Percentiles rank a stretch among this genome's conserved stretches.
phyloP scores from a whole-genome alignment of 2,888 invertebrate genomes.

The Marasmarcha lunaedactyla region DNA sequence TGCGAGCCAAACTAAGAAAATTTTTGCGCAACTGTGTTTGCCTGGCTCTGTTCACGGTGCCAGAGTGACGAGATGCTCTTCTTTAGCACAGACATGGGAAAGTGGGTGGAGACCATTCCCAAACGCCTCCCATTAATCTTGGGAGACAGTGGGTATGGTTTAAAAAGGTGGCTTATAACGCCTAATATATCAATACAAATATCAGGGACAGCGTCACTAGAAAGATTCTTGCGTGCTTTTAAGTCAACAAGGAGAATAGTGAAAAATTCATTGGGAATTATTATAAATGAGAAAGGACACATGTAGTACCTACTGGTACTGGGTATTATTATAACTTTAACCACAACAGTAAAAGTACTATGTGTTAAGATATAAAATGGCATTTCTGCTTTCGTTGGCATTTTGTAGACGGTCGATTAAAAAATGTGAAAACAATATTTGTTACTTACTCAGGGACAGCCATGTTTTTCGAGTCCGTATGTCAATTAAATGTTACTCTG shows the following conservation, averaged over 20 bases:
- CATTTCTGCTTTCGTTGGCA: too few species aligned
- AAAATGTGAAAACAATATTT: too few species aligned
- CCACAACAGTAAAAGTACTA: too few species aligned
- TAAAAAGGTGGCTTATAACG: constrained; percentile 8
- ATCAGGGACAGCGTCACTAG: constrained; percentile 6
- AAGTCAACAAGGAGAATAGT: constrained; percentile 8
- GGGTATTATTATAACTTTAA: too few species aligned
- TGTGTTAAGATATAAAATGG: too few species aligned
- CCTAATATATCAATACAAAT: constrained; percentile 8
- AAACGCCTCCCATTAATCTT: constrained; percentile 9
- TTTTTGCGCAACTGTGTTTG: constrained; percentile 10
- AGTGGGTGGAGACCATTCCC: constrained; percentile 11
- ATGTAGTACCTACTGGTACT: too few species aligned
- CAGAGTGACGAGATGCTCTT: constrained; percentile 9
- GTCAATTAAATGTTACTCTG: too few species aligned
- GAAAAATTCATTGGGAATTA: constrained; percentile 6
- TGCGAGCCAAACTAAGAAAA: constrained; percentile 8
- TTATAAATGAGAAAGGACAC: too few species aligned
- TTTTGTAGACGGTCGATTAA: too few species aligned
- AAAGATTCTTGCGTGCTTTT: constrained; percentile 10
- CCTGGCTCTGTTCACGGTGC: constrained; percentile 12
- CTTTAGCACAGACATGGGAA: constrained; percentile 9
- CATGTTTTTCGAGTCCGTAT: too few species aligned
- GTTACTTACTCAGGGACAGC: too few species aligned
- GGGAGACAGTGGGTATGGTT: constrained; percentile 8